A percentile compares a stretch with the other conserved stretches of the same genome.
These are phyloP conservation scores for Listronotus bonariensis DNA, from an alignment of 1,140 invertebrate genomes.

Conservation along the genomic window DNA sequence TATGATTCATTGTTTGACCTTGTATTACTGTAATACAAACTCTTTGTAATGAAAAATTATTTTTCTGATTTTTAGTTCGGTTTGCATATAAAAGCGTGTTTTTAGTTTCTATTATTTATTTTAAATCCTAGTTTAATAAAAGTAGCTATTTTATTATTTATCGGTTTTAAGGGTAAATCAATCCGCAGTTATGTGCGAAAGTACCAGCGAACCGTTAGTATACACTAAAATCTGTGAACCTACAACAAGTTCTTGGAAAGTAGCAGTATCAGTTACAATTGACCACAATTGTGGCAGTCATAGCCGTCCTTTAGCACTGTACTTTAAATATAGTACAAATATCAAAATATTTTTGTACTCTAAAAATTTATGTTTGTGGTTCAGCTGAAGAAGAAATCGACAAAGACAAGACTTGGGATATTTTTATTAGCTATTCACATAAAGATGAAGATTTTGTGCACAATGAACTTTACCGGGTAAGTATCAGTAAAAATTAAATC, in stretches of 20 bases:
- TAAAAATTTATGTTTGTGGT: conserved; percentile 66
- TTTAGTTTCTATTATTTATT: too few relatives aligned
- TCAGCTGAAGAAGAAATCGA: conserved; percentile 72
- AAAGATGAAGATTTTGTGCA: conserved; percentile 78
- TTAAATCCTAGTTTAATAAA: not conserved
- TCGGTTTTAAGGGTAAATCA: conserved; percentile 40
- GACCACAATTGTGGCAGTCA: conserved; percentile 18
- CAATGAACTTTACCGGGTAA: conserved; percentile 60
- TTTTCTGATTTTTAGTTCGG: too few relatives aligned
- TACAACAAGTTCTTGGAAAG: conserved; percentile 4
- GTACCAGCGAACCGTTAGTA: conserved; percentile 28
- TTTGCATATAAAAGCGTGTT: too few relatives aligned
- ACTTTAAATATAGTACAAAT: conserved; percentile 66
- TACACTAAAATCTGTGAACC: conserved; percentile 30
- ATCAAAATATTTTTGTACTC: conserved; percentile 75
- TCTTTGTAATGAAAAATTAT: too few relatives aligned
- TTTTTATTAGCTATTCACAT: conserved; percentile 86
- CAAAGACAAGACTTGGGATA: conserved; percentile 80
- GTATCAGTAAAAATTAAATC: not conserved
- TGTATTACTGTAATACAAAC: too few relatives aligned
- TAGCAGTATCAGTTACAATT: conserved; percentile 8
- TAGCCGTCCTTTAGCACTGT: conserved; percentile 56
- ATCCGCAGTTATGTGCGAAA: conserved; percentile 33
- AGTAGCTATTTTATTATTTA: not conserved
- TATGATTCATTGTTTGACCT: too few relatives aligned